A percentile compares a stretch with the other conserved stretches of the same genome.
Evolutionary conservation across 2,797 vertebrate genomes (phyloP).

Genomic region (Babyrousa celebensis): DNA sequence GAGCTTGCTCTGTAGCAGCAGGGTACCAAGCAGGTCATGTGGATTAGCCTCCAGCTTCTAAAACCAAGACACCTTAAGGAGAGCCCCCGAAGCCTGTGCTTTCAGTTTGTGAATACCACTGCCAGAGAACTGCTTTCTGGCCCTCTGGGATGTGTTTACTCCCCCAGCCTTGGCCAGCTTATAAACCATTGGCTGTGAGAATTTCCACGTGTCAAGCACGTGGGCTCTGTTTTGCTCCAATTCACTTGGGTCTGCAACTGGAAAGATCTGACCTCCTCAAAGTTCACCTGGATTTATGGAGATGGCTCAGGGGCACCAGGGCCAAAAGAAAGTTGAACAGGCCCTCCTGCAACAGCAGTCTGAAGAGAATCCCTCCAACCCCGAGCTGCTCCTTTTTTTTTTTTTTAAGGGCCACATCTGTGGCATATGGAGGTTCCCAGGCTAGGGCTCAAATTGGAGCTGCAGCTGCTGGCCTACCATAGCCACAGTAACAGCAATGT

Average conservation of each 20-base stretch:
- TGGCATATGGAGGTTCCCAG: too few species aligned
- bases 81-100: background rate
- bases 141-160: conserved; percentile 43
- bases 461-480: too few species aligned
- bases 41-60: background rate
- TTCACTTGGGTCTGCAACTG: conserved; percentile 11
- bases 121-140: background rate
- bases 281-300: conserved; percentile 56
- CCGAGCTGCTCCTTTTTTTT: background rate
- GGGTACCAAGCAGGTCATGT: rapidly evolving
- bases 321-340: background rate
- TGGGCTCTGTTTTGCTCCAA: conserved; percentile 41
- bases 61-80: background rate
- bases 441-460: too few species aligned
- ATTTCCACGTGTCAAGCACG: conserved; percentile 67
- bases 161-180: conserved; percentile 56
- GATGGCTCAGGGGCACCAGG: background rate
- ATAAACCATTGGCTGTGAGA: conserved; percentile 40
- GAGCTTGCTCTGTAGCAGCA: background rate
- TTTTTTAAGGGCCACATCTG: too few species aligned
- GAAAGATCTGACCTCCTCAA: conserved; percentile 50
- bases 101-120: background rate
- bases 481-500: too few species aligned
- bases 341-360: background rate
- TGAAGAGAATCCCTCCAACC: background rate